Conservation (phyloP, 35 echinoderm and acorn worm species). For the Ophiothrix spiculata region DNA sequence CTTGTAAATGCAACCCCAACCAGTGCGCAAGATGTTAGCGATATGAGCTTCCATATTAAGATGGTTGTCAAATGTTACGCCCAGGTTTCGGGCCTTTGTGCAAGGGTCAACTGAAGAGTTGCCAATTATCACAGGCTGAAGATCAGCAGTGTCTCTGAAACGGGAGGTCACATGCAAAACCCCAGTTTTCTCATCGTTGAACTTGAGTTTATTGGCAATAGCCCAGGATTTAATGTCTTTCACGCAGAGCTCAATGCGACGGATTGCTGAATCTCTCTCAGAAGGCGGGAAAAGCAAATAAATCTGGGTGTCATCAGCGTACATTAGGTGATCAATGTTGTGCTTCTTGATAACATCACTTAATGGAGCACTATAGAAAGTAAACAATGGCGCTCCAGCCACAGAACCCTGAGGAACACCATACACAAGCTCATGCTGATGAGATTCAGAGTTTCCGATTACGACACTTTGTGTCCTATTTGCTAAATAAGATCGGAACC, state of each 20-base stretch:
- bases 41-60: background rate
- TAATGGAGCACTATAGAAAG: conserved; percentile 21
- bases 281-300: background rate
- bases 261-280: background rate
- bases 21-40: background rate
- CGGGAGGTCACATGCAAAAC: background rate
- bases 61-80: background rate
- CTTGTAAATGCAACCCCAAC: background rate
- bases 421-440: background rate
- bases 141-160: background rate
- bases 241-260: background rate
- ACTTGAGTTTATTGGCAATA: conserved; percentile 8
- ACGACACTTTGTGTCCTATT: conserved; percentile 16
- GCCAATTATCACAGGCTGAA: background rate
- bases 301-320: conserved; percentile 19
- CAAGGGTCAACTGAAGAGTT: background rate
- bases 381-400: conserved; percentile 16
- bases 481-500: conserved; percentile 44
- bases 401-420: conserved; percentile 27
- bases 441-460: background rate
- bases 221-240: conserved; percentile 14
- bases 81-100: conserved; percentile 1
- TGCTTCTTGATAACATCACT: conserved; percentile 30
- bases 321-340: conserved; percentile 24
- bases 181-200: conserved; percentile 22